A percentile compares a stretch with the other conserved stretches of the same genome.
These are phyloP conservation scores for Andrena marginata DNA, from an alignment of 2,888 invertebrate species.

Conservation along the genomic window DNA sequence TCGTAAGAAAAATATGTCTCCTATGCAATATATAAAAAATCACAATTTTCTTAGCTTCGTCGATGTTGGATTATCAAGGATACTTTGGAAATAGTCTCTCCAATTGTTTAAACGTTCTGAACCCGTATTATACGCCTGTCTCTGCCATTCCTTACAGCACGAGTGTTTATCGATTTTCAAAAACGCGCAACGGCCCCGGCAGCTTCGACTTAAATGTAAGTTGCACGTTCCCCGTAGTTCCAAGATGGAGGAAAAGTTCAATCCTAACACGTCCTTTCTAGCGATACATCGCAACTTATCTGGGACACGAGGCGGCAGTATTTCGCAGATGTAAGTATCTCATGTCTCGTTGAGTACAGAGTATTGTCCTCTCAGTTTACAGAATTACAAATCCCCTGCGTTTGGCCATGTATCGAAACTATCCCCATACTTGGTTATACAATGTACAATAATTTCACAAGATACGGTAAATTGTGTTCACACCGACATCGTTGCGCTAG, in stretches of 20 bases:
- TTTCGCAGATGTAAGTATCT: slow-evolving; percentile 53
- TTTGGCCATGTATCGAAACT: neutral
- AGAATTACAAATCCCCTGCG: slow-evolving; percentile 32
- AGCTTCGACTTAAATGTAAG: slow-evolving; percentile 50
- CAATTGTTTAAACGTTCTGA: neutral
- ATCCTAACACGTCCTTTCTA: slow-evolving; percentile 49
- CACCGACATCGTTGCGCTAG: no score
- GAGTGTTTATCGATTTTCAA: slow-evolving; percentile 41
- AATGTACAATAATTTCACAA: neutral
- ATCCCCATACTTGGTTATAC: neutral
- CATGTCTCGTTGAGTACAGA: slow-evolving; percentile 56
- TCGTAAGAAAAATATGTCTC: no score
- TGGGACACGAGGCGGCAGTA: slow-evolving; percentile 44
- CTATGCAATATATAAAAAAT: no score
- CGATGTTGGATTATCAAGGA: no score
- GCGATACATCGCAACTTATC: slow-evolving; percentile 60
- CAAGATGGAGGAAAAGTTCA: slow-evolving; percentile 50
- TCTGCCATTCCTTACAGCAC: neutral
- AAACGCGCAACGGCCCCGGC: slow-evolving; percentile 1
- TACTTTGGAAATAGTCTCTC: no score
- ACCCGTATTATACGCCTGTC: neutral
- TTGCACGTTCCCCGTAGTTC: slow-evolving; percentile 47
- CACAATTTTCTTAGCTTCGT: no score
- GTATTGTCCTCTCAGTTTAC: slow-evolving; percentile 39
- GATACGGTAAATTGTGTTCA: neutral